Evolutionary conservation across 2,797 vertebrate species (phyloP), one percentile per base, ranked within the genome.

Genomic region (Austrolebias charrua): DNA sequence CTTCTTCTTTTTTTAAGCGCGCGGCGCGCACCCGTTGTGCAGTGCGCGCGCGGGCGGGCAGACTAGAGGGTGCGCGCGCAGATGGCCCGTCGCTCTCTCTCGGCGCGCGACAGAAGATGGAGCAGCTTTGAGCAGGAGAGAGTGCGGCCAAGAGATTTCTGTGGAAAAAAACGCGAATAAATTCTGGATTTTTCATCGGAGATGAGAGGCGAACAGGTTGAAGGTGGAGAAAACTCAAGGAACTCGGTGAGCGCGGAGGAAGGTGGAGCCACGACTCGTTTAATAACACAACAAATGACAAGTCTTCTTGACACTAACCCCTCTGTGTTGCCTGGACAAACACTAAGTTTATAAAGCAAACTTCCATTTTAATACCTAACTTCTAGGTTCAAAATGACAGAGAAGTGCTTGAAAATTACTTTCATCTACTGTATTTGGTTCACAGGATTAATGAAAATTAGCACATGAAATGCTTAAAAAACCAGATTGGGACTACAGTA

Each of bases 141-240:
- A 54, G 72, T 60, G 63, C 61, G 55, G 63, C 71, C 47, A 56
- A 63, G 42, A 47, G 42, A 47, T 60, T 67, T 73, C 55, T 28
- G 75, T 12, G 69, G 52, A 54, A 81, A 54, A 81, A 86, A 79
- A 45, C 35, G 8, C 54, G 29, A 31, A 47, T 44, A 81, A 77
- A 78, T 31, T 64, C 24, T 29, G 18, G 9, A 56, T 59, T 75
- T 47, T 20, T 16, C 6, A 11, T 80, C 84, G 68, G 90, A 82
- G 65, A 93, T 94, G 93, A 91, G 69, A 89, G 60, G 74, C 45
- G 86, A 93, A 86, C 82, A 87, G 66, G 72, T 73, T 45, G 91
- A 88, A 62, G 70, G 90, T 85, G 92, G 81, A 75, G 90, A 89
- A 54, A 88, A 84, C 53, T 76, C 91, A 38, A 88, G 85, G 14